Evolutionary conservation across 1,140 invertebrate species (phyloP).

Genomic region (Hycleus cichorii): DNA sequence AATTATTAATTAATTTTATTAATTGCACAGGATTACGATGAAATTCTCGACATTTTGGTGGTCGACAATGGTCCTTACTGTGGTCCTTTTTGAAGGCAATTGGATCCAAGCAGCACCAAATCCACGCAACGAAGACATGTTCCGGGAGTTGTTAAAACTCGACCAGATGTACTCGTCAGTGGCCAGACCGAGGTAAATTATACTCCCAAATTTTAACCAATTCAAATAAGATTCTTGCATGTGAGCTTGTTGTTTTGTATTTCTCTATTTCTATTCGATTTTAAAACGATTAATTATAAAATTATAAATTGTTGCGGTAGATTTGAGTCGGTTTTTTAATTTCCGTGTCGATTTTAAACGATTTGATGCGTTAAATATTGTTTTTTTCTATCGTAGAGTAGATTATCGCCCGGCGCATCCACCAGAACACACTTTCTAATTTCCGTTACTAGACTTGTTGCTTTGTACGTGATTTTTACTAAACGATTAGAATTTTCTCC

Average conservation of each 20-base stretch:
- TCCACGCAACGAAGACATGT: slow-evolving; percentile 33
- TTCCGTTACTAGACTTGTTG: too few relatives aligned
- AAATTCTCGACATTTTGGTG: slow-evolving; percentile 29
- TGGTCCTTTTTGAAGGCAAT: slow-evolving; percentile 27
- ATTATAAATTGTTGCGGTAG: too few relatives aligned
- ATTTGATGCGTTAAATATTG: background rate
- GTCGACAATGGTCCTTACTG: slow-evolving; percentile 23
- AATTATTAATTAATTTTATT: too few relatives aligned
- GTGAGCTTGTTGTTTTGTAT: too few relatives aligned
- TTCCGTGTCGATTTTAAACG: too few relatives aligned
- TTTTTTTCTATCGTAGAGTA: background rate
- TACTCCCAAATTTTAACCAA: background rate
- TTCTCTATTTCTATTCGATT: too few relatives aligned
- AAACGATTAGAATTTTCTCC: too few relatives aligned
- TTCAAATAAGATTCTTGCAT: too few relatives aligned
- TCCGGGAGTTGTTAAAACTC: slow-evolving; percentile 33
- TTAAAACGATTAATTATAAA: too few relatives aligned
- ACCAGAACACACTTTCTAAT: too few relatives aligned
- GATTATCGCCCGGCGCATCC: background rate
- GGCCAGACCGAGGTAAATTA: slow-evolving; percentile 36
- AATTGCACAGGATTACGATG: slow-evolving; percentile 17
- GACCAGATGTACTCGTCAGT: slow-evolving; percentile 38
- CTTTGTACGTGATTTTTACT: too few relatives aligned
- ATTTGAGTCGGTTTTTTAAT: too few relatives aligned
- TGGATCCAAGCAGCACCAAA: slow-evolving; percentile 28